Conservation (phyloP, 2,888 invertebrate genomes). For the Cremastinae sp. region DNA sequence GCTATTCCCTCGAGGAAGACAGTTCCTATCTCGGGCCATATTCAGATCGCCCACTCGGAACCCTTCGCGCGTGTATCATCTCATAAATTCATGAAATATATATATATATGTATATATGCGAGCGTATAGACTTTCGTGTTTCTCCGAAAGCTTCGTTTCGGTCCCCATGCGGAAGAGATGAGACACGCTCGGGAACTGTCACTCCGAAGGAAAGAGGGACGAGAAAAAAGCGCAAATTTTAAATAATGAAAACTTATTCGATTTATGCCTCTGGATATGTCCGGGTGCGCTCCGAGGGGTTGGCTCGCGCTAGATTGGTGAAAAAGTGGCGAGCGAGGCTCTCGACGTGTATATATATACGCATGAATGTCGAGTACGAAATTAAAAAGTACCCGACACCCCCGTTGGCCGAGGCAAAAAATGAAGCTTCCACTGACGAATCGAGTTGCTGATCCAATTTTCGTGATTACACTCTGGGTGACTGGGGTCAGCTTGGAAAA, state of each 20-base stretch:
- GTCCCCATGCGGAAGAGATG: constrained; percentile 5
- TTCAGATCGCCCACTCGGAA: constrained; percentile 33
- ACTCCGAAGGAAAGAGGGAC: constrained; percentile 36
- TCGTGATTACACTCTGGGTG: constrained; percentile 24
- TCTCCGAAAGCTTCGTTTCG: constrained; percentile 30
- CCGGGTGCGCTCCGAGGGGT: constrained; percentile 67
- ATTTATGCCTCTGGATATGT: constrained; percentile 66
- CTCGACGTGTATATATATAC: constrained; percentile 41
- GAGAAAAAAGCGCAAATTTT: constrained; percentile 56
- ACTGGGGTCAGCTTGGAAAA: constrained; percentile 24
- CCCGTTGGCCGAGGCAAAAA: constrained; percentile 60
- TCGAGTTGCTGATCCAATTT: constrained; percentile 50
- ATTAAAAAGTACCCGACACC: constrained; percentile 67
- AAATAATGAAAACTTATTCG: constrained; percentile 73
- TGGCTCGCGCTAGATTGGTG: constrained; percentile 62
- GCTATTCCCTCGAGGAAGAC: constrained; percentile 69
- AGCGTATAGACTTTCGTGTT: constrained; percentile 41
- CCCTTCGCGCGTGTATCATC: constrained; percentile 22
- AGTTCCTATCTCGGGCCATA: constrained; percentile 48
- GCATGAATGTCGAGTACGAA: constrained; percentile 66
- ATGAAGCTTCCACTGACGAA: constrained; percentile 43
- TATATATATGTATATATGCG: constrained; percentile 33
- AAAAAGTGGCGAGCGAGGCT: constrained; percentile 57
- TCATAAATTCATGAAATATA: constrained; percentile 18
- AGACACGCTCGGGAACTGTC: constrained; percentile 52